A percentile compares a stretch with the other conserved stretches of the same genome.
Conservation (phyloP, 1,140 invertebrate species). For the Microplitis demolitor region DNA sequence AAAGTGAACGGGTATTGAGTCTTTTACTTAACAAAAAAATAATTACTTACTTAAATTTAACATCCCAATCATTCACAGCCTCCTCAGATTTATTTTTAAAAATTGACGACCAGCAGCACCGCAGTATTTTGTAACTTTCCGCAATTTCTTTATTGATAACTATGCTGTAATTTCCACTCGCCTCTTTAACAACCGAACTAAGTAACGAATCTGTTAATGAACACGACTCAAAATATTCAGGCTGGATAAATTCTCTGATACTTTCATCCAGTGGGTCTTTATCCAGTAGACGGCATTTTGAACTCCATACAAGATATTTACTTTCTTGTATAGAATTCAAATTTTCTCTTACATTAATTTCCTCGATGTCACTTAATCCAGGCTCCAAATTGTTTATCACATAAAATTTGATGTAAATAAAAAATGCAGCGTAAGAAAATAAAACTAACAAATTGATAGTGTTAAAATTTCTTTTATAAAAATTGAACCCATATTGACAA, state of each 20-base stretch:
- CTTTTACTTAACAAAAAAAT: not conserved
- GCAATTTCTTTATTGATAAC: constrained; percentile 43
- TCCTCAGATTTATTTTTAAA: constrained; percentile 40
- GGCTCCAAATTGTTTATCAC: no score
- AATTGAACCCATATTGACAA: no score
- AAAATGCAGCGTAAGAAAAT: no score
- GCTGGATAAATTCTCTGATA: constrained; percentile 66
- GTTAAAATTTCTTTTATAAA: no score
- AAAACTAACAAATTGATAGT: no score
- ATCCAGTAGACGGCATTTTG: constrained; percentile 72
- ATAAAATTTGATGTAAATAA: no score
- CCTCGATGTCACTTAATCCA: no score
- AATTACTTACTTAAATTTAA: constrained; percentile 59
- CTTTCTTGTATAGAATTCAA: no score
- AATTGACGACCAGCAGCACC: constrained; percentile 65
- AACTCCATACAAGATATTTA: constrained; percentile 69
- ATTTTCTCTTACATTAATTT: no score
- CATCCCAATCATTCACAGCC: constrained; percentile 47
- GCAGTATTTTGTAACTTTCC: constrained; percentile 42
- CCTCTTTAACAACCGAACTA: constrained; percentile 54
- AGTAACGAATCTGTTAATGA: constrained; percentile 54
- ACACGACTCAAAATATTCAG: constrained; percentile 66
- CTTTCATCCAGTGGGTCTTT: constrained; percentile 71
- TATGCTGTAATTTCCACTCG: constrained; percentile 45
- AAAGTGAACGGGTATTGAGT: no score